Percentiles rank a stretch among this genome's conserved stretches.
These are phyloP conservation scores for Ectemnius lituratus DNA, from an alignment of 2,888 invertebrate species.

Conservation along the genomic window DNA sequence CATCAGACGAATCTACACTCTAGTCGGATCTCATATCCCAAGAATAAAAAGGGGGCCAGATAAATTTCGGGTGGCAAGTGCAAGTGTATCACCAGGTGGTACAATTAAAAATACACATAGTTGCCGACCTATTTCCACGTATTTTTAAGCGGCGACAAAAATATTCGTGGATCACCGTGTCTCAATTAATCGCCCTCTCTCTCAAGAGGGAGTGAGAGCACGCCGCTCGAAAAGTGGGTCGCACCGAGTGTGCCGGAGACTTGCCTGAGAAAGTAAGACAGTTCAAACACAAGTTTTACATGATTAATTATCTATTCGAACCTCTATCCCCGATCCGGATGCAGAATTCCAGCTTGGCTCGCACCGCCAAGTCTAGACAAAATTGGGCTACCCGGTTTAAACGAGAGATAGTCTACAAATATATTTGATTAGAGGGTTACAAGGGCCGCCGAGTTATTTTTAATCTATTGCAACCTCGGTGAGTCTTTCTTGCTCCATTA, in stretches of 20 bases:
- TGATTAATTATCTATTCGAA: constrained; percentile 2
- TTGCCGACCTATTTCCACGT: constrained; percentile 69
- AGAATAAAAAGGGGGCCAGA: background rate
- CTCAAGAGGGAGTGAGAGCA: constrained; percentile 29
- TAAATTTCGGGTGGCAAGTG: too few species aligned
- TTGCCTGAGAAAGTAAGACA: constrained; percentile 18
- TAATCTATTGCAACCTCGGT: background rate
- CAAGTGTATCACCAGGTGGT: constrained; percentile 16
- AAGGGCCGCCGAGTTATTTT: constrained; percentile 4
- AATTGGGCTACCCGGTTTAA: background rate
- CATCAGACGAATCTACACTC: too few species aligned
- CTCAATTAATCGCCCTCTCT: constrained; percentile 52
- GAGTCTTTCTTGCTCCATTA: background rate
- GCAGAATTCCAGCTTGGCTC: too few species aligned
- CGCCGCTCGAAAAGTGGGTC: constrained; percentile 52
- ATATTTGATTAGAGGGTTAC: background rate
- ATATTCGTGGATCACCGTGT: constrained; percentile 62
- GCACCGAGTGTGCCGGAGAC: constrained; percentile 29
- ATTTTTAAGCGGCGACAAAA: constrained; percentile 67
- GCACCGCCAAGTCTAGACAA: too few species aligned
- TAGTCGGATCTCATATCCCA: too few species aligned
- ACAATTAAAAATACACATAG: constrained; percentile 73
- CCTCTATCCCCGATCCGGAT: too few species aligned
- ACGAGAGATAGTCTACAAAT: background rate
- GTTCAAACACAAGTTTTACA: constrained; percentile 26